phyloP scores from a whole-genome alignment of 2,888 invertebrate species.

The Erpobdella octoculata region DNA sequence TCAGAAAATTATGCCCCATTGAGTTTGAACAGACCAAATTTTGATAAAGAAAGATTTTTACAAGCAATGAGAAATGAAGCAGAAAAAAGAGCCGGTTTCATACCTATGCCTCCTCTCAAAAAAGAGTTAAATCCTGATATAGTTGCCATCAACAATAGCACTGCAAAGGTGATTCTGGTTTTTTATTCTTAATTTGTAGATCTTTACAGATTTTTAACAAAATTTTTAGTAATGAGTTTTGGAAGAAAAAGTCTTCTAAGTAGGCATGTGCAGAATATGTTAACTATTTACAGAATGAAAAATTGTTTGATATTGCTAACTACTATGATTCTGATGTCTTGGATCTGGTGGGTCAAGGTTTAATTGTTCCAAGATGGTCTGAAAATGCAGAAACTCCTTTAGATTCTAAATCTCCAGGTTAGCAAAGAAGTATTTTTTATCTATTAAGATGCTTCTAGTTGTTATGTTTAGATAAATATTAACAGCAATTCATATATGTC shows the following conservation, averaged over 20 bases:
- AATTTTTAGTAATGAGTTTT: neutral
- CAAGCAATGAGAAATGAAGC: slow-evolving; percentile 4
- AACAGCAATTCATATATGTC: no score
- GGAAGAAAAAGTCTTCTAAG: neutral
- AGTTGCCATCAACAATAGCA: neutral
- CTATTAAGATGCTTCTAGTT: neutral
- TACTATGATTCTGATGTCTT: neutral
- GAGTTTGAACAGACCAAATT: neutral
- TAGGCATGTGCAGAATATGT: neutral
- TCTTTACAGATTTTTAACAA: no score
- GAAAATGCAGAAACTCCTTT: neutral
- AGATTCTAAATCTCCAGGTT: neutral
- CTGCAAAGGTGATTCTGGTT: neutral
- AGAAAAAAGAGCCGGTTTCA: neutral
- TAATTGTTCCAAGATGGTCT: slow-evolving; percentile 10
- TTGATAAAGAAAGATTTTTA: neutral
- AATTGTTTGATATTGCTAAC: neutral
- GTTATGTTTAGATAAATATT: no score
- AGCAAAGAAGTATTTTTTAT: neutral
- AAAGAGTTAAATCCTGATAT: neutral
- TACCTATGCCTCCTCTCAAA: neutral
- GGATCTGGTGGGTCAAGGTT: slow-evolving; percentile 6
- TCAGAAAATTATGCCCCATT: neutral
- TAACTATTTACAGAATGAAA: neutral
- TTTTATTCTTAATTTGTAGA: no score